Percentiles rank a stretch among this genome's conserved stretches.
These are phyloP conservation scores for Temnothorax longispinosus DNA, from an alignment of 1,140 invertebrate species.

Conservation along the genomic window DNA sequence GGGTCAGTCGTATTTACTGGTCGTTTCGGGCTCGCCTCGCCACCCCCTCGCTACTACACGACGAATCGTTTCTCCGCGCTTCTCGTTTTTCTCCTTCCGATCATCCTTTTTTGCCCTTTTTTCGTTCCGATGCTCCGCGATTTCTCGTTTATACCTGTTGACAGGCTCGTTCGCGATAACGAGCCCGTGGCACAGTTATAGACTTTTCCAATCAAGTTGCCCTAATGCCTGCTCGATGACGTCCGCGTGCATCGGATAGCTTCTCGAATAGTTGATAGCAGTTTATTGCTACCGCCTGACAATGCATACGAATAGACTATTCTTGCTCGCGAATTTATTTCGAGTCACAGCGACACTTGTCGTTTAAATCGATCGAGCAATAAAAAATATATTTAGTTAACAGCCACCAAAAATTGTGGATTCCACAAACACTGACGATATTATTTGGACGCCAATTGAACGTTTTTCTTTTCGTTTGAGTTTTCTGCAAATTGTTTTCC, in stretches of 20 bases:
- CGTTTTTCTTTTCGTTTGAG: background rate
- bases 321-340: conserved; percentile 47
- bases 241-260: conserved; percentile 45
- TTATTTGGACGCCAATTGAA: background rate
- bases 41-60: conserved; percentile 36
- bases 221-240: conserved; percentile 56
- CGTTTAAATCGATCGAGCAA: conserved; percentile 16
- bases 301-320: conserved; percentile 4
- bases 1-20: conserved; percentile 52
- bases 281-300: conserved; percentile 44
- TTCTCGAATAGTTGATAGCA: conserved; percentile 47
- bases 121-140: conserved; percentile 43
- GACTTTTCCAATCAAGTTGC: conserved; percentile 57
- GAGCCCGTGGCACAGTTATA: conserved; percentile 56
- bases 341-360: conserved; percentile 26
- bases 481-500: background rate
- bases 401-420: background rate
- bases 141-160: conserved; percentile 62
- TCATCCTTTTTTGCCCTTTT: conserved; percentile 37
- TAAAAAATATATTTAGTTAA: conserved; percentile 12
- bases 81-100: conserved; percentile 25
- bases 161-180: conserved; percentile 61
- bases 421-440: background rate
- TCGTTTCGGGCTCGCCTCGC: conserved; percentile 37
- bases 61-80: conserved; percentile 51